Base-by-base conservation (phyloP, 35 echinoderm and acorn worm species). In the Heliocidaris erythrogramma region DNA sequence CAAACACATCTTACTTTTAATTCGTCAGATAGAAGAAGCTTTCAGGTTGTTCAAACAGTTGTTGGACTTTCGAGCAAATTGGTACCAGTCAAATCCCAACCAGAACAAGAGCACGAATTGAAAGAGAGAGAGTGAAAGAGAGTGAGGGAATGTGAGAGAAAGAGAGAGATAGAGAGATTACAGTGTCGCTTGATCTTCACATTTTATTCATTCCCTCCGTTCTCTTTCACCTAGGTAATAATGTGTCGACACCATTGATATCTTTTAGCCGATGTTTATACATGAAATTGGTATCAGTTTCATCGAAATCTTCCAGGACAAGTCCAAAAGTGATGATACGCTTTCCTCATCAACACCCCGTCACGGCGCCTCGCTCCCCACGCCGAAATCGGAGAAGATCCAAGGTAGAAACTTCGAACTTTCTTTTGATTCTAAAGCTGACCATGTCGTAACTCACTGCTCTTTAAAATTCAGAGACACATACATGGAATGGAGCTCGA, bases 251-350 rank as follows among this genome's bases (percentile, higher is more conserved):
- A 78, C 65, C 65, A 78, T 78, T 78, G 65, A 78, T 78, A 78
- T 78, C 65, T 78, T 89, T 89, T 24, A 89, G 87, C 87, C 87
- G 47, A 89, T 89, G 87, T 89, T 89, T 89, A 89, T 89, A 89
- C 87, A 89, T 89, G 87, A 89, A 89, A 89, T 32, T 47, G 87
- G 87, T 89, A 89, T 89, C 87, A 32, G 31, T 89, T 47, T 89
- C 87, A 89, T 48, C 87, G 13, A 89, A 89, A 89, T 48, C 47
- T 89, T 78, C 21, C 65, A 78, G 27, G 65, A 17, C 21, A 78
- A 78, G 65, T 78, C 65, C 65, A 24, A 78, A 78, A 78, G 65
- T 78, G 65, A 78, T 78, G 21, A 78, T 78, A 78, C 65, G 7
- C 65, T 78, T 78, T n/a, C 65, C 65, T 78, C 65, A 78, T 78